Conservation (phyloP, 2,797 vertebrate species). For the Danio kyathit region DNA sequence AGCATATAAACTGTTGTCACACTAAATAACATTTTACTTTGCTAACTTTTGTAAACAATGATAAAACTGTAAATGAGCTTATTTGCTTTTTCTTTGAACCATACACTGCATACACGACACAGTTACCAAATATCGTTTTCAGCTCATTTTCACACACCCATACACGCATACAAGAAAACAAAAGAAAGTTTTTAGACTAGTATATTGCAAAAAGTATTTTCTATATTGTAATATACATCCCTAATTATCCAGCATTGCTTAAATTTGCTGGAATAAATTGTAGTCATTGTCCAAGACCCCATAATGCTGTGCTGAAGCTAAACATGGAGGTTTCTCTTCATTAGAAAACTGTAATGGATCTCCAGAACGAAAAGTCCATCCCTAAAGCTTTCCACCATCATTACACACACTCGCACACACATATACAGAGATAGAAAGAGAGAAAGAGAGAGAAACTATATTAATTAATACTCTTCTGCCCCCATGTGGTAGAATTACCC, state of each 20-base stretch:
- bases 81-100: too few species aligned
- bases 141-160: background rate
- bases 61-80: too few species aligned
- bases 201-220: background rate
- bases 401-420: background rate
- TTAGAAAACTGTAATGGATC: conserved; percentile 15
- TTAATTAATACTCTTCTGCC: conserved; percentile 54
- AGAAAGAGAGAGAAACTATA: too few species aligned
- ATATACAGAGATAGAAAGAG: too few species aligned
- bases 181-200: background rate
- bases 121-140: too few species aligned
- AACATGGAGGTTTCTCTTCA: conserved; percentile 3
- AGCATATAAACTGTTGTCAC: too few species aligned
- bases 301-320: background rate
- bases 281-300: background rate
- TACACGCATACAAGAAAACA: background rate
- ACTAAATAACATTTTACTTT: too few species aligned
- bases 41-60: too few species aligned
- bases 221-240: too few species aligned
- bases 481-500: conserved; percentile 44
- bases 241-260: background rate
- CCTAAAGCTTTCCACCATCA: conserved; percentile 4
- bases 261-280: background rate
- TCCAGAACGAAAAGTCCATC: background rate
- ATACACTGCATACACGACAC: too few species aligned